phyloP scores from a whole-genome alignment of 2,888 invertebrate species.

The Lasioglossum leucozonium region DNA sequence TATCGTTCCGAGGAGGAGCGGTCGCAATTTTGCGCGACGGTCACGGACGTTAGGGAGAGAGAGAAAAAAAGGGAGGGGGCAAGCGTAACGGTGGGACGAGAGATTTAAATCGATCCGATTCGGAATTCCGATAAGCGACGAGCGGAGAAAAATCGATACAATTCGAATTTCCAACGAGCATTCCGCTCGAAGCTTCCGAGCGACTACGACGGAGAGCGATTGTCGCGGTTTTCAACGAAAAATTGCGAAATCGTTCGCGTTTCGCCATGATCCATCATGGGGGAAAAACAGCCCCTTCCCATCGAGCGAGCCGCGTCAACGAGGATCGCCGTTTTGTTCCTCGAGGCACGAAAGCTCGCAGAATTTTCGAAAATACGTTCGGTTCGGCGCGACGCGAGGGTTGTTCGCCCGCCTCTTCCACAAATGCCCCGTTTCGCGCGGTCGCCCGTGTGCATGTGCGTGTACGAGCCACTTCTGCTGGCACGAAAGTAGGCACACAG shows the following conservation, averaged over 20 bases:
- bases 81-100: background rate
- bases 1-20: slow-evolving; percentile 51
- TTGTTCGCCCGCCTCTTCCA: slow-evolving; percentile 29
- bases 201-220: background rate
- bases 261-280: no score
- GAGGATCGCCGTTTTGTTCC: slow-evolving; percentile 27
- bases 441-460: background rate
- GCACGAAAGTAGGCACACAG: background rate
- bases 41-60: slow-evolving; percentile 21
- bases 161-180: background rate
- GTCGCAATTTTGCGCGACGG: slow-evolving; percentile 40
- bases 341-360: slow-evolving; percentile 6
- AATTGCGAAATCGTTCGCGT: slow-evolving; percentile 57
- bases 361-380: slow-evolving; percentile 56
- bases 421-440: slow-evolving; percentile 45
- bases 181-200: no score
- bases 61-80: slow-evolving; percentile 16
- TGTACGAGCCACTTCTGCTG: slow-evolving; percentile 48
- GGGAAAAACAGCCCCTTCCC: slow-evolving; percentile 30
- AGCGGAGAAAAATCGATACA: background rate
- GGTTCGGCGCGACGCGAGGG: slow-evolving; percentile 51
- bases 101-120: background rate
- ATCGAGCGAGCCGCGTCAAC: background rate
- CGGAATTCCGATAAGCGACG: background rate
- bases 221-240: slow-evolving; percentile 51